A percentile compares a stretch with the other conserved stretches of the same genome.
Conservation (phyloP, 2,113 vertebrate species). For the Oreocharis arfaki region DNA sequence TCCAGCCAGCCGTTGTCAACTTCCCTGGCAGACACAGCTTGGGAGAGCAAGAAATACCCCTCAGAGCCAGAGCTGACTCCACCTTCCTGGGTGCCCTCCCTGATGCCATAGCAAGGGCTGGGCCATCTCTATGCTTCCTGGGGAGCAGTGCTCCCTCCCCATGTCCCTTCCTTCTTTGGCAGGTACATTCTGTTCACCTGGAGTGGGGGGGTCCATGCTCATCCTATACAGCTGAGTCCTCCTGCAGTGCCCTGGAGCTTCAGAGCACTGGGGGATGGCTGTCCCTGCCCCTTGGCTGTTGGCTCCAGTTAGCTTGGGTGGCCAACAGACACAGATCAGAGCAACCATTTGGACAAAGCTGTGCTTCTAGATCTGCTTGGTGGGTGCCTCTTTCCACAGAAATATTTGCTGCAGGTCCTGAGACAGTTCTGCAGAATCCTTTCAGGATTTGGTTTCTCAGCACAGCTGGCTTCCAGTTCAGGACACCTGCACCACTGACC, state of each 20-base stretch:
- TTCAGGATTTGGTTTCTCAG: not conserved
- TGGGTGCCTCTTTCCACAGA: not conserved
- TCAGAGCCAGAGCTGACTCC: not conserved
- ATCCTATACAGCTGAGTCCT: not conserved
- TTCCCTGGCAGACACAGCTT: not conserved
- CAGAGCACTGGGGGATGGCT: not conserved
- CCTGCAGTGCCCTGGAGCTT: not conserved
- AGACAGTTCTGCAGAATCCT: not conserved
- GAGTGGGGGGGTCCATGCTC: rapidly evolving
- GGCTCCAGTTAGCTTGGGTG: not conserved
- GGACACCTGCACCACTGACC: not conserved
- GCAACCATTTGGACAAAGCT: not conserved
- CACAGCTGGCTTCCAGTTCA: not conserved
- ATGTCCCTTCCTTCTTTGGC: not conserved
- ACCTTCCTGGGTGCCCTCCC: not conserved
- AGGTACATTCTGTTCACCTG: not conserved
- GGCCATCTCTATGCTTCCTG: not conserved
- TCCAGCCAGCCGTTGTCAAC: not conserved
- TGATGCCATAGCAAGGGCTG: not conserved
- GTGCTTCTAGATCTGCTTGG: not conserved
- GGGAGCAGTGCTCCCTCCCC: not conserved
- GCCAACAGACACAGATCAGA: not conserved
- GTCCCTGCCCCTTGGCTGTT: not conserved
- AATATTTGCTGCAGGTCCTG: not conserved
- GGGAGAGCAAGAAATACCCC: not conserved